phyloP scores from a whole-genome alignment of 23 tunicate species.

The Botrylloides violaceus region DNA sequence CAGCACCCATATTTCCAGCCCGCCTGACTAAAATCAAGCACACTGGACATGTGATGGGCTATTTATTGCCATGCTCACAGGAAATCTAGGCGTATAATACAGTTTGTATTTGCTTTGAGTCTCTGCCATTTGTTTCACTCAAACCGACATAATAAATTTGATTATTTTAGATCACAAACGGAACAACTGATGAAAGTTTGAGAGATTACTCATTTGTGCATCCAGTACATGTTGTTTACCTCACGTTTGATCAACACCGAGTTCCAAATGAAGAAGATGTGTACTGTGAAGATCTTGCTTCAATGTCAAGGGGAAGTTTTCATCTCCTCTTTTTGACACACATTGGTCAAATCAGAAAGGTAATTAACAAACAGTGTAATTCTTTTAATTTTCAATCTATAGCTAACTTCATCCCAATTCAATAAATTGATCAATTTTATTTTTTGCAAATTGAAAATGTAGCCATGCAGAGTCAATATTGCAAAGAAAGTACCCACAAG shows the following conservation, averaged over 20 bases:
- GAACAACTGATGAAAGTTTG: conserved; percentile 32
- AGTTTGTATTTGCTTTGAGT: too few species aligned
- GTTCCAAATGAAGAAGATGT: conserved; percentile 21
- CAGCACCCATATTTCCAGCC: too few species aligned
- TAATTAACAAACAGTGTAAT: neutral
- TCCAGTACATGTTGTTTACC: conserved; percentile 71
- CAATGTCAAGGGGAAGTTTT: conserved; percentile 79
- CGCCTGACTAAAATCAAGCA: too few species aligned
- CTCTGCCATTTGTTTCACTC: too few species aligned
- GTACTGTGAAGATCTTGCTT: conserved; percentile 70
- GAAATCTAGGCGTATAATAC: too few species aligned
- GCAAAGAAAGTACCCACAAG: too few species aligned
- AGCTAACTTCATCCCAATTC: neutral
- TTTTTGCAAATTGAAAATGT: too few species aligned
- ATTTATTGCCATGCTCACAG: too few species aligned
- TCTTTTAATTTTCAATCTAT: neutral
- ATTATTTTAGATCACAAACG: conserved; percentile 16
- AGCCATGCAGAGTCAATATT: too few species aligned
- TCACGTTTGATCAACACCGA: conserved; percentile 35
- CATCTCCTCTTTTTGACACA: conserved; percentile 45
- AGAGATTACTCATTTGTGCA: conserved; percentile 8
- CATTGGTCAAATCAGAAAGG: conserved; percentile 47
- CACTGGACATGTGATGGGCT: too few species aligned
- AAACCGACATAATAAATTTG: too few species aligned
- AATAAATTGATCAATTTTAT: neutral